Percentiles rank a stretch among this genome's conserved stretches.
These are phyloP conservation scores for Apteryx mantelli DNA, from an alignment of 2,113 vertebrate genomes.

Conservation along the genomic window DNA sequence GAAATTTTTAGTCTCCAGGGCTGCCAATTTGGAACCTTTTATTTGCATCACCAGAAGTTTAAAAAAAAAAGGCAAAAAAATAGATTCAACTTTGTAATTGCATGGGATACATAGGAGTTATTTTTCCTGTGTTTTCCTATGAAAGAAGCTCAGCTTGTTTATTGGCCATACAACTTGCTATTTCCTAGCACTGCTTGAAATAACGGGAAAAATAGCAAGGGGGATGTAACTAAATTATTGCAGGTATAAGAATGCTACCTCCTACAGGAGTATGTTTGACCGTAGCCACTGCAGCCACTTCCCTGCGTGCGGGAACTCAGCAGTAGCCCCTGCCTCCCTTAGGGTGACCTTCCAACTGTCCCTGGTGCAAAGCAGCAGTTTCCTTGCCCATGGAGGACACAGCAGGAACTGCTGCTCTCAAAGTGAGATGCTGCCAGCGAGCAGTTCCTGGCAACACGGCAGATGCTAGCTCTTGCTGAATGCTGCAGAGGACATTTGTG, in stretches of 20 bases:
- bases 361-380: neutral
- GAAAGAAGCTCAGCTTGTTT: neutral
- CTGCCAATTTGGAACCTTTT: neutral
- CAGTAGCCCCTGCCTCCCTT: neutral
- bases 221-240: neutral
- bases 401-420: neutral
- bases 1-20: neutral
- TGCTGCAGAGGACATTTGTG: neutral
- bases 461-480: neutral
- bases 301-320: rapidly evolving
- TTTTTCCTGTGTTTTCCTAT: neutral
- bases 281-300: neutral
- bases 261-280: neutral
- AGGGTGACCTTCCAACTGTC: neutral
- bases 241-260: neutral
- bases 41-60: neutral
- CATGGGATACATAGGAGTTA: rapidly evolving
- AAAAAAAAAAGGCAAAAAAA: too few species aligned
- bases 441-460: neutral
- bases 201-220: neutral
- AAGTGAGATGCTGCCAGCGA: neutral
- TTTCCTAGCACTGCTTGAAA: neutral
- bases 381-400: neutral
- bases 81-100: neutral
- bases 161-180: neutral